phyloP scores from a whole-genome alignment of 1,140 invertebrate genomes.

The Leucophenga varia region DNA sequence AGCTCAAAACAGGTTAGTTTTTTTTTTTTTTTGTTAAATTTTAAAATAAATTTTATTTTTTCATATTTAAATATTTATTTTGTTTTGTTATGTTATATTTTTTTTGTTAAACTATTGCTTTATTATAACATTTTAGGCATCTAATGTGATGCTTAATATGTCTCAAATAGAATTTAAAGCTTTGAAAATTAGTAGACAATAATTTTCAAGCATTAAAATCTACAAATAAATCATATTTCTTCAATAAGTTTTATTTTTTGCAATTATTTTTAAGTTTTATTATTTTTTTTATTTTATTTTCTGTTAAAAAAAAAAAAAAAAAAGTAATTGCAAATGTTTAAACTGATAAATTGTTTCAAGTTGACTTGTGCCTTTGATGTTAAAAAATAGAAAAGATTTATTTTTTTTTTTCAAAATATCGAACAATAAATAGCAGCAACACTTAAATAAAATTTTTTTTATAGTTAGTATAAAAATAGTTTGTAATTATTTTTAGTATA shows the following conservation, averaged over 20 bases:
- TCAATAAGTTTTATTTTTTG: constrained; percentile 8
- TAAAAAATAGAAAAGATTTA: constrained; percentile 19
- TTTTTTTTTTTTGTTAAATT: not conserved
- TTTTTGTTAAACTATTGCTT: no score
- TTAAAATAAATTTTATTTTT: constrained; percentile 2
- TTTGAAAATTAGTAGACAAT: no score
- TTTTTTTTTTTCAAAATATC: no score
- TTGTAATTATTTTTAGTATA: constrained; percentile 12
- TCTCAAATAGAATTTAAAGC: no score
- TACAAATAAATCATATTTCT: constrained; percentile 3
- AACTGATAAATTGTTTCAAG: constrained; percentile 40
- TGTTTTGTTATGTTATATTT: no score
- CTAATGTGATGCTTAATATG: no score
- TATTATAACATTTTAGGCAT: no score
- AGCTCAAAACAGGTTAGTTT: constrained; percentile 52
- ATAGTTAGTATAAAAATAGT: constrained; percentile 6
- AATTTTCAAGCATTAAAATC: not conserved
- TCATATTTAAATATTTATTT: constrained; percentile 1
- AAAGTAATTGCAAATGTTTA: constrained; percentile 22
- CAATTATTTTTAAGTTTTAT: constrained; percentile 1
- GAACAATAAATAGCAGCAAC: constrained; percentile 12
- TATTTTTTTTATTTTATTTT: constrained; percentile 4
- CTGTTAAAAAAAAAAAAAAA: constrained; percentile 19
- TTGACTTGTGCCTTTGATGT: constrained; percentile 57
- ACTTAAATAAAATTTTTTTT: constrained; percentile 6